Base-by-base conservation (phyloP, 2,888 invertebrate genomes). In the Brachyptera putata region DNA sequence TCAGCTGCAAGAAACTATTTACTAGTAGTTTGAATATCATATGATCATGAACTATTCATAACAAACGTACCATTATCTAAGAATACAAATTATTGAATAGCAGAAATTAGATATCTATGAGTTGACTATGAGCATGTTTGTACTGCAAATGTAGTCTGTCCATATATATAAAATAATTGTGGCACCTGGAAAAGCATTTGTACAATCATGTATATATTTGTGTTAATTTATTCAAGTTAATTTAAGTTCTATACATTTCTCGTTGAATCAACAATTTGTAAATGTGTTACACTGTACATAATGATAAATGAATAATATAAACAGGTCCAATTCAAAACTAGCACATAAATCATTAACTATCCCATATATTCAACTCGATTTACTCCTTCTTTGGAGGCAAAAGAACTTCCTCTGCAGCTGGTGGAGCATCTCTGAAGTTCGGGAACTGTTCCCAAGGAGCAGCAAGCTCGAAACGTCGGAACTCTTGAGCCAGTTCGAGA, bases 381-480 rank as follows among this genome's bases (percentile, higher is more conserved):
- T 46, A 46, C 3, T 14, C 46, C 11, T 46, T 46, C 24, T 46
- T 61, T 14, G 67, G 57, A 4, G 80, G 76, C 21, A 53, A 37
- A 18, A 34, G 53, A 18, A 89, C 80, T 69, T 85, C 83, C 72
- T 89, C 87, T 1, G 83, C 68, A 43, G 83, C 76, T 7, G 86
- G 82, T 68, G 84, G 80, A 7, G 81, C 79, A 63, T 83, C 79
- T 66, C 90, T 80, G 76, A 92, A 93, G 71, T 91, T 91, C 1
- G 97, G 96, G 75, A 99, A 99, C 70, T 91, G 91, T 76, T 99
- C 98, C 99, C 99, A 99, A 0, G 99, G 98, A 22, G 94, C 91
- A 65, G 90, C 89, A 64, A 97, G 81, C 73, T 99, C 99, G 75
- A 99, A 99, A 73, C 91, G 91, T 57, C 99, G 83, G 76, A 96